A percentile compares a stretch with the other conserved stretches of the same genome.
Conservation (phyloP, 2,888 invertebrate species). For the Brachynemurus nebulosus region DNA sequence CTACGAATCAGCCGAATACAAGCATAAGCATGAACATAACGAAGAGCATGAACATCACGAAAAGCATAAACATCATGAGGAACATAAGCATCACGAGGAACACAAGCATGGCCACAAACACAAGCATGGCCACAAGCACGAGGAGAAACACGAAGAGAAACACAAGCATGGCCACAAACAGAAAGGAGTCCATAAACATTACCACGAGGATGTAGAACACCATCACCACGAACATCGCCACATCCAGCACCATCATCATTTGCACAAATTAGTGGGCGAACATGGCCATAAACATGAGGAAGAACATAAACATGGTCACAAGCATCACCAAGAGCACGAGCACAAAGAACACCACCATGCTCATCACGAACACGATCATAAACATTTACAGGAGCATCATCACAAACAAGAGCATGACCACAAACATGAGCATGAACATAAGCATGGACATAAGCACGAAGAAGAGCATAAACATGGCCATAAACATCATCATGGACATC, state of each 20-base stretch:
- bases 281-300: too few species aligned
- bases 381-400: background rate
- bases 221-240: background rate
- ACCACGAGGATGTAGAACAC: background rate
- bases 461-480: too few species aligned
- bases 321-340: background rate
- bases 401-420: background rate
- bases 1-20: too few species aligned
- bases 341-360: background rate
- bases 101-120: slow-evolving; percentile 1
- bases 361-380: background rate
- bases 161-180: slow-evolving; percentile 2
- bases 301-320: too few species aligned
- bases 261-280: background rate
- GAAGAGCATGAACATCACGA: background rate
- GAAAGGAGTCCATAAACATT: slow-evolving; percentile 1
- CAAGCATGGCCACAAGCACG: background rate
- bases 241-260: background rate
- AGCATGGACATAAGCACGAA: too few species aligned
- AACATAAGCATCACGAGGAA: too few species aligned
- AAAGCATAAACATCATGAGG: background rate
- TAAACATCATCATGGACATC: background rate
- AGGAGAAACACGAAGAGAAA: slow-evolving; percentile 1
- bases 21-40: too few species aligned
- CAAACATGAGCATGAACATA: too few species aligned